Conservation (phyloP, 1,140 invertebrate genomes). For the Aphaenogaster rudis region DNA sequence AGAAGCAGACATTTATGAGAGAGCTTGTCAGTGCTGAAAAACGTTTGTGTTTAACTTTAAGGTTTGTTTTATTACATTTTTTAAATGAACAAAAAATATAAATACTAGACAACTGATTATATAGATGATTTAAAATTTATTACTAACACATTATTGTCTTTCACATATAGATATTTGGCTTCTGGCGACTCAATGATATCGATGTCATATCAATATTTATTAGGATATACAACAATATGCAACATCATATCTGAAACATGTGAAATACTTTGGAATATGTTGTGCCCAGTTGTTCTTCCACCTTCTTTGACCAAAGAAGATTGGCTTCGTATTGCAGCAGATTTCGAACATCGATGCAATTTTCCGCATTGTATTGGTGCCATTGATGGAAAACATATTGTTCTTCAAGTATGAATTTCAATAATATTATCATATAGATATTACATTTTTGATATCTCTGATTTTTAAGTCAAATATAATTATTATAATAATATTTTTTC, state of each 20-base stretch:
- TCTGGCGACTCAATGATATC: conserved; percentile 18
- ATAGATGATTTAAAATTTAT: background rate
- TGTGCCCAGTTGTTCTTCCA: background rate
- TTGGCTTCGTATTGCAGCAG: background rate
- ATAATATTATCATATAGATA: background rate
- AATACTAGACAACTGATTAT: no score
- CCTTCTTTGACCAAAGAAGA: background rate
- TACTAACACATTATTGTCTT: background rate
- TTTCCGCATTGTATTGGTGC: conserved; percentile 23
- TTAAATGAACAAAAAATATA: no score
- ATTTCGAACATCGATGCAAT: conserved; percentile 6
- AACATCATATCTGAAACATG: conserved; percentile 29
- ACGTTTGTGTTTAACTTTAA: no score
- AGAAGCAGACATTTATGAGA: no score
- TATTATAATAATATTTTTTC: background rate
- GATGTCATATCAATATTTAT: conserved; percentile 22
- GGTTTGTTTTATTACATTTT: no score
- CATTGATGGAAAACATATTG: conserved; percentile 9
- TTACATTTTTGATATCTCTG: background rate
- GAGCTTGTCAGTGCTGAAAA: no score
- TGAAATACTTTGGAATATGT: conserved; percentile 14
- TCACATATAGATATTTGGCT: conserved; percentile 33
- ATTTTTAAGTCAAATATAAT: background rate
- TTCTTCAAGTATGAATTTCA: conserved; percentile 14
- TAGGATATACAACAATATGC: conserved; percentile 17